Evolutionary conservation across 2,113 vertebrate genomes (phyloP), one percentile per base, ranked within the genome.

Genomic region (Oxygymnocypris stewartii): DNA sequence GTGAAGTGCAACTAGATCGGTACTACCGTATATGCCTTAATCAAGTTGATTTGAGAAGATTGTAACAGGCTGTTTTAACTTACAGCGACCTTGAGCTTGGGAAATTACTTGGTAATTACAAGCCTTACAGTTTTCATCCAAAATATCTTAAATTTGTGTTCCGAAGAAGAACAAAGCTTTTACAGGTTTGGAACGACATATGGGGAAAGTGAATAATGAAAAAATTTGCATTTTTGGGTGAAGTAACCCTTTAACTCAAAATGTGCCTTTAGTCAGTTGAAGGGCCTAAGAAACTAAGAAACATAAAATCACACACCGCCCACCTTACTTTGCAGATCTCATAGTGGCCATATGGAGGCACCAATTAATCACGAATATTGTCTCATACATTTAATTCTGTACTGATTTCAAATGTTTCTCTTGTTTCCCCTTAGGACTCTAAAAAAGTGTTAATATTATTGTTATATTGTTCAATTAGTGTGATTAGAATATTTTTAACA

Each of bases 311-410:
- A 16, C 6, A 1, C 14, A 69, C 37, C 37, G 3, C 4, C 35
- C 7, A 20, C 23, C 28, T 67, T 1, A 35, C 23, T 14, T 42
- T 76, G 40, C 20, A 18, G 54, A 61, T 20, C 31, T 71, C 16
- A 37, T 13, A 59, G 18, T 71, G 80, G 51, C 14, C 81, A 84
- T 74, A 57, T 20, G 73, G 61, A 18, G 86, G 86, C 73, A 40
- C 2, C 25, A 54, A 42, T 7, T 7, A 18, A 9, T 25, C 11
- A 73, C 35, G 23, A 57, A 51, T 74, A 42, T n/a, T 42, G 10
- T n/a, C 37, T 87, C 13, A 16, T 51, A 57, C 2, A 18, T 57
- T 84, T 20, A 35, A 1, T 42, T 13, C 31, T 73, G 20, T 75
- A 25, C 23, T 59, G 23, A 59, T 57, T 37, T 65, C 37, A 79